These are phyloP conservation scores for Ctenochaetus hawaiiensis DNA, from an alignment of 2,797 vertebrate genomes.

Conservation along the genomic window DNA sequence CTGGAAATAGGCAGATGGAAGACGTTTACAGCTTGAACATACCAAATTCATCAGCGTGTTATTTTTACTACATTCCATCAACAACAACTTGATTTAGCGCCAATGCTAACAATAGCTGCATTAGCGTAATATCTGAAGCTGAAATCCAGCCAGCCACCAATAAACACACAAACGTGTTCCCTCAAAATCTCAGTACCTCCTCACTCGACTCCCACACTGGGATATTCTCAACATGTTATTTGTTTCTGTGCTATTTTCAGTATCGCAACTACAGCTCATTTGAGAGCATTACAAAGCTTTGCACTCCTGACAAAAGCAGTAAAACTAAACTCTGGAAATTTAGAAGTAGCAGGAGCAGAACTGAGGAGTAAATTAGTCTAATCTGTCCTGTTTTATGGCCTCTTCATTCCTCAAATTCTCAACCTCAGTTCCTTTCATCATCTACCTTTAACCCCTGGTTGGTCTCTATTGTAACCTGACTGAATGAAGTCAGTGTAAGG, in stretches of 20 bases:
- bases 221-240: constrained; percentile 40
- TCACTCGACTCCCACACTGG: constrained; percentile 39
- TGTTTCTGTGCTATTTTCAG: constrained; percentile 50
- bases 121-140: constrained; percentile 53
- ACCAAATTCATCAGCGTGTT: constrained; percentile 66
- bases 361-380: constrained; percentile 17
- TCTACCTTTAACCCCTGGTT: constrained; percentile 45
- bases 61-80: constrained; percentile 70
- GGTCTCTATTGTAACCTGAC: constrained; percentile 51
- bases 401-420: constrained; percentile 67
- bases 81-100: constrained; percentile 68
- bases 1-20: constrained; percentile 76
- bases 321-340: constrained; percentile 28
- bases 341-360: constrained; percentile 32
- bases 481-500: constrained; percentile 56
- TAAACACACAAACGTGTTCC: constrained; percentile 70
- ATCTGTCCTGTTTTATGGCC: constrained; percentile 18
- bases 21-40: constrained; percentile 67
- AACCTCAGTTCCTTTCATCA: constrained; percentile 27
- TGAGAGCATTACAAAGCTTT: constrained; percentile 17
- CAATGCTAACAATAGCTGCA: constrained; percentile 68
- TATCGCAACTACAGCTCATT: constrained; percentile 27
- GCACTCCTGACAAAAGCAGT: constrained; percentile 2
- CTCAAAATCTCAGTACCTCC: constrained; percentile 36
- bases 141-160: constrained; percentile 59